A percentile compares a stretch with the other conserved stretches of the same genome.
Conservation (phyloP, 2,797 vertebrate genomes). For the Danio albolineatus region DNA sequence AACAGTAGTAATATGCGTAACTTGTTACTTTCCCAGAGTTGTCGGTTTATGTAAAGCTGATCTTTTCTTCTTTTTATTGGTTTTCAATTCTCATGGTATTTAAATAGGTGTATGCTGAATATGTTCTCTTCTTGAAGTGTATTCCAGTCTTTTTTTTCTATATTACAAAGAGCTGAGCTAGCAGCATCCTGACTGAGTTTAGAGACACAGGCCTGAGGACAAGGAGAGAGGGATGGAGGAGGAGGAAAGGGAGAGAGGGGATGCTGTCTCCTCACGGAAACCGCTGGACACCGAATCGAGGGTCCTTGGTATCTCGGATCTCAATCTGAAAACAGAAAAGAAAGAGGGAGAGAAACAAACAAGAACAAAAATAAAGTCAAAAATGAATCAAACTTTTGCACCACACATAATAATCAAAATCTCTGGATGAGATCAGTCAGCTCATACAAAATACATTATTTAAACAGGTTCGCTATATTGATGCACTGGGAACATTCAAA, state of each 20-base stretch:
- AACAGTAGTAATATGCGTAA: slow-evolving; percentile 52
- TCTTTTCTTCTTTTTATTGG: slow-evolving; percentile 51
- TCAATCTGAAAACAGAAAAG: slow-evolving; percentile 70
- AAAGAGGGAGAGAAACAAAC: slow-evolving; percentile 18
- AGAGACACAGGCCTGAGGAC: slow-evolving; percentile 67
- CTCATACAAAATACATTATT: not conserved
- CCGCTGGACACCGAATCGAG: slow-evolving; percentile 68
- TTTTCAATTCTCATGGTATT: slow-evolving; percentile 50
- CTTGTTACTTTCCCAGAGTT: slow-evolving; percentile 69
- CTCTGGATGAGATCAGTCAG: not conserved
- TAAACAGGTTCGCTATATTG: not conserved
- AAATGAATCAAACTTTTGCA: not conserved
- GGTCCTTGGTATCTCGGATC: slow-evolving; percentile 71
- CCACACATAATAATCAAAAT: not conserved
- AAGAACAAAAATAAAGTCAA: not conserved
- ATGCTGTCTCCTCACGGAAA: slow-evolving; percentile 68
- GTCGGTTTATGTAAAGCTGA: slow-evolving; percentile 68
- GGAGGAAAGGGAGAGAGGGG: slow-evolving; percentile 37
- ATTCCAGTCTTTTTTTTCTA: slow-evolving; percentile 64
- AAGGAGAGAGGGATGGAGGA: slow-evolving; percentile 48
- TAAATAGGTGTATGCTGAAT: slow-evolving; percentile 52
- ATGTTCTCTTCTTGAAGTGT: slow-evolving; percentile 59
- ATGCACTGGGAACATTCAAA: not conserved
- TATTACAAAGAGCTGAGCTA: slow-evolving; percentile 64
- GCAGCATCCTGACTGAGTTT: slow-evolving; percentile 61